These are phyloP conservation scores for Rhadina sibilatrix DNA, from an alignment of 2,113 vertebrate species.

Conservation along the genomic window DNA sequence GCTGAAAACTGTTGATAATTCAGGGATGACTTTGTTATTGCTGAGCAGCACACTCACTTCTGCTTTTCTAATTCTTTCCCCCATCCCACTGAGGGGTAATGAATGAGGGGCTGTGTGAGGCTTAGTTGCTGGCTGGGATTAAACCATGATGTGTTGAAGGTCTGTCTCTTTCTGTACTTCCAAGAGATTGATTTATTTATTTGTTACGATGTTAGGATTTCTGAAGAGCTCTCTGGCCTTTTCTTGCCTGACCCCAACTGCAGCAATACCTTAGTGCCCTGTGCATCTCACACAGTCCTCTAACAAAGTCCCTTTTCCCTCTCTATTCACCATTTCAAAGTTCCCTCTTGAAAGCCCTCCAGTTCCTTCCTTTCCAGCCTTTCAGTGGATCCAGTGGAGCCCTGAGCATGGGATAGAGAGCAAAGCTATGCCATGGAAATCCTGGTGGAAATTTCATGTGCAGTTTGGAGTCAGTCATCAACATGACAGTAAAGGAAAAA, in stretches of 20 bases:
- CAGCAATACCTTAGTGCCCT: neutral
- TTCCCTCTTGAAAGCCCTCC: too few relatives aligned
- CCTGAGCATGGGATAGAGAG: neutral
- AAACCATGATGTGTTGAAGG: neutral
- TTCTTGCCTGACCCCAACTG: neutral
- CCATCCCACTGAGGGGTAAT: neutral
- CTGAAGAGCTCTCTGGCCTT: neutral
- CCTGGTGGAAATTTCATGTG: rapidly evolving
- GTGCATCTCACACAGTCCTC: neutral
- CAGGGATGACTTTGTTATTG: neutral
- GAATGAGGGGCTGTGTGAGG: neutral
- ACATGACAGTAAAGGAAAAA: neutral
- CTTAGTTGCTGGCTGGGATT: neutral
- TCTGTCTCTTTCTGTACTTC: neutral
- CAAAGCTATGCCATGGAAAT: rapidly evolving
- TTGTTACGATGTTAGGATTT: neutral
- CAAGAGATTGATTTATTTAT: neutral
- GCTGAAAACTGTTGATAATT: neutral
- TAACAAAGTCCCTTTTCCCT: neutral
- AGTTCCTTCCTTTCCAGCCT: neutral
- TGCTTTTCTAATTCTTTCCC: neutral
- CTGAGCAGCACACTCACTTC: neutral
- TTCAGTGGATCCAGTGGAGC: neutral
- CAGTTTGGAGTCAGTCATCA: neutral
- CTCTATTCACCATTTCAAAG: neutral